Evolutionary conservation across 2,113 vertebrate genomes (phyloP).

Genomic region (Condylura cristata): DNA sequence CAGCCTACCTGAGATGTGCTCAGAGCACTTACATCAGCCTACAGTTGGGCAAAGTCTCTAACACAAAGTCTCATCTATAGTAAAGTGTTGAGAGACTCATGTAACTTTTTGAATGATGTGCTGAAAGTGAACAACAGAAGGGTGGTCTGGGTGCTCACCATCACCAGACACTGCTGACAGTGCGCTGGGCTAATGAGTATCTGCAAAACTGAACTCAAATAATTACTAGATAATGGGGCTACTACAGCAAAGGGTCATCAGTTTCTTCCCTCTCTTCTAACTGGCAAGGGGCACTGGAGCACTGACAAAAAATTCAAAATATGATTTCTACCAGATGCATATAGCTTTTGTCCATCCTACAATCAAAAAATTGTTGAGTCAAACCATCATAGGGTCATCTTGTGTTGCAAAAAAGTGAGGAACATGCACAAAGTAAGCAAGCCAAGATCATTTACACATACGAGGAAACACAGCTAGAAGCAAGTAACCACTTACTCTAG

Average conservation of each 20-base stretch:
- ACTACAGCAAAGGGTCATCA: neutral
- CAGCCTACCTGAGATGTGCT: neutral
- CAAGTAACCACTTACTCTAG: neutral
- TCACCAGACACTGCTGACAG: neutral
- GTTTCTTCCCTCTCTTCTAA: neutral
- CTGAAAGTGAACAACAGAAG: neutral
- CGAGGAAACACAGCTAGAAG: neutral
- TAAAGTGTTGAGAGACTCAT: neutral
- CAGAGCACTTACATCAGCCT: neutral
- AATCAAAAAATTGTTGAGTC: neutral
- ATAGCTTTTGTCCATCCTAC: neutral
- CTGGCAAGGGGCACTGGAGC: neutral
- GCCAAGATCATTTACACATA: neutral
- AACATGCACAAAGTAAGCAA: neutral
- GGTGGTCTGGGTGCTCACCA: neutral
- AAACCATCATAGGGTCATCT: neutral
- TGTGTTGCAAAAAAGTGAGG: neutral
- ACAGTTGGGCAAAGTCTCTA: neutral
- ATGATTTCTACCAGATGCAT: neutral
- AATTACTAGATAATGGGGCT: neutral
- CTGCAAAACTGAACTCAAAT: neutral
- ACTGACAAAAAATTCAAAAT: neutral
- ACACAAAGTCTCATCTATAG: neutral
- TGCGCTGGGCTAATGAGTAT: neutral
- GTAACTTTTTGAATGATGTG: neutral